Evolutionary conservation across 2,797 vertebrate species (phyloP).

Genomic region (Yasuhikotakia modesta): DNA sequence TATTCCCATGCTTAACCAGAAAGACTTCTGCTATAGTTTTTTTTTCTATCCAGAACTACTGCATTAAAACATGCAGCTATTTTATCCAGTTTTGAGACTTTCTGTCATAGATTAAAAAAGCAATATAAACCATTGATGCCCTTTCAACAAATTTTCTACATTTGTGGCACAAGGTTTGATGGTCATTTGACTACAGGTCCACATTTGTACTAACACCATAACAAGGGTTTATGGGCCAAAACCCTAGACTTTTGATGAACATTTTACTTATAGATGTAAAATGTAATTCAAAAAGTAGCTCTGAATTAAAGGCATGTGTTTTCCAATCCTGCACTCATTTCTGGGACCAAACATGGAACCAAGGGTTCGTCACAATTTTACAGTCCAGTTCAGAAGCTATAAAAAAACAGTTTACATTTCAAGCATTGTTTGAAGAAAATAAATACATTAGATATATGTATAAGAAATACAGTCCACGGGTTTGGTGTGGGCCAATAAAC

Average conservation of each 20-base stretch:
- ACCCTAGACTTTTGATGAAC: not conserved
- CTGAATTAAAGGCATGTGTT: not conserved
- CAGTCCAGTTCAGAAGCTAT: slow-evolving; percentile 60
- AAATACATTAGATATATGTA: slow-evolving; percentile 46
- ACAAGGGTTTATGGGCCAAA: not conserved
- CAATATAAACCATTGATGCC: not conserved
- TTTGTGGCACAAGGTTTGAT: not conserved
- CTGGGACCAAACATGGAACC: not conserved
- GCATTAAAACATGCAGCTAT: slow-evolving; percentile 41
- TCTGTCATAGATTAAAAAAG: not conserved
- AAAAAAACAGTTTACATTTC: slow-evolving; percentile 54
- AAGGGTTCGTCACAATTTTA: slow-evolving; percentile 39
- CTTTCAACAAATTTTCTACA: not conserved
- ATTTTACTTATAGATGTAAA: not conserved
- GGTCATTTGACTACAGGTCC: slow-evolving; percentile 13
- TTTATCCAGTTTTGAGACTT: not conserved
- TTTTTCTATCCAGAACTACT: not conserved
- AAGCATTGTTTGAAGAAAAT: slow-evolving; percentile 62
- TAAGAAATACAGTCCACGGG: slow-evolving; percentile 64
- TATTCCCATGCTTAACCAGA: not conserved
- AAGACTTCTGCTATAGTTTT: not conserved
- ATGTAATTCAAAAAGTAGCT: not conserved
- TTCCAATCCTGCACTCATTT: not conserved
- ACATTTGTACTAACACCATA: not conserved
- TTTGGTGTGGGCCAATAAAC: slow-evolving; percentile 24